A percentile compares a stretch with the other conserved stretches of the same genome.
phyloP scores from a whole-genome alignment of 2,888 invertebrate genomes.

The Anoplius nigerrimus region DNA sequence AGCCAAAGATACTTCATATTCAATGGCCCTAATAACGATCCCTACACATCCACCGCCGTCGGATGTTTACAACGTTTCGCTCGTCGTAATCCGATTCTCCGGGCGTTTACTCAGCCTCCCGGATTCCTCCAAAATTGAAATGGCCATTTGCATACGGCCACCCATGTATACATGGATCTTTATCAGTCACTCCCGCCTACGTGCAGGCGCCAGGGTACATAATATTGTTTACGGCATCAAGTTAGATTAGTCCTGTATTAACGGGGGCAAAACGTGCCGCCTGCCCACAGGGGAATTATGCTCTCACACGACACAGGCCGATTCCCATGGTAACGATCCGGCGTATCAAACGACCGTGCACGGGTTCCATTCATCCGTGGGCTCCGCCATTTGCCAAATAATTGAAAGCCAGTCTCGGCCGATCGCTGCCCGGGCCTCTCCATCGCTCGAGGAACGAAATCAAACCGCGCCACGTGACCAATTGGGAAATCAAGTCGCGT shows the following conservation, averaged over 20 bases:
- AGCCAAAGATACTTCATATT: slow-evolving; percentile 39
- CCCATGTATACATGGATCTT: not conserved
- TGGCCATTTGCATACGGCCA: too few species aligned
- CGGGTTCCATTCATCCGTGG: too few species aligned
- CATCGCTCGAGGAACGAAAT: slow-evolving; percentile 17
- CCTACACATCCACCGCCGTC: not conserved
- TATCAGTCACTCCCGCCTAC: not conserved
- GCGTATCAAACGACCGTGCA: not conserved
- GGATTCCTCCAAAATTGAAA: too few species aligned
- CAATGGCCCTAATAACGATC: slow-evolving; percentile 32
- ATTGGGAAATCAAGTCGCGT: slow-evolving; percentile 10
- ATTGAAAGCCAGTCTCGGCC: not conserved
- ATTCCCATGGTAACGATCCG: slow-evolving; percentile 49
- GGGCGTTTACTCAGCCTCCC: too few species aligned
- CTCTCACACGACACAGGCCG: slow-evolving; percentile 32
- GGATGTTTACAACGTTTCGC: too few species aligned
- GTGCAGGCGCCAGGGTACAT: not conserved
- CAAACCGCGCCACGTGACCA: slow-evolving; percentile 37
- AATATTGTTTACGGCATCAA: slow-evolving; percentile 59
- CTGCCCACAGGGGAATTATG: slow-evolving; percentile 23
- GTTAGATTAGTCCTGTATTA: slow-evolving; percentile 57
- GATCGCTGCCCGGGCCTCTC: not conserved
- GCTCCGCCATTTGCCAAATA: too few species aligned
- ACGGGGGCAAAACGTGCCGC: slow-evolving; percentile 43
- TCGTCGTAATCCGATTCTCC: too few species aligned